Evolutionary conservation across 2,113 vertebrate species (phyloP).

Genomic region (Triplophysa siluroides): DNA sequence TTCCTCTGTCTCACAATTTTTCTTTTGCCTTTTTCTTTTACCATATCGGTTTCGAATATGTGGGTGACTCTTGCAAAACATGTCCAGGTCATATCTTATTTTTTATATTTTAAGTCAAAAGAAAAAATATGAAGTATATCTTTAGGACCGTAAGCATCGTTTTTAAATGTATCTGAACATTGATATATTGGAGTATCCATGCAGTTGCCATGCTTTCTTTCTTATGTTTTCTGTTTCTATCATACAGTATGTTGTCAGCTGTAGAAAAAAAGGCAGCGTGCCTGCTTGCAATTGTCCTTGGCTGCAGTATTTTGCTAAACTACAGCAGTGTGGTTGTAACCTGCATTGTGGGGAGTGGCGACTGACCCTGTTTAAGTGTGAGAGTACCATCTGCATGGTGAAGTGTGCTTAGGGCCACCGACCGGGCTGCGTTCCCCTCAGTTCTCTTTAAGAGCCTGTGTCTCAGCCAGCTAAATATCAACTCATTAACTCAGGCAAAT

Average conservation of each 20-base stretch:
- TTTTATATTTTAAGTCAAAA: no score
- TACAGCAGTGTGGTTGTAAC: constrained; percentile 21
- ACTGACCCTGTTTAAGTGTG: constrained; percentile 24
- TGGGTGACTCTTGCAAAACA: no score
- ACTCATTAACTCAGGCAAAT: constrained; percentile 52
- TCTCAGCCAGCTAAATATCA: constrained; percentile 46
- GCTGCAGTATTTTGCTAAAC: not conserved
- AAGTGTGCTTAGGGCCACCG: constrained; percentile 33
- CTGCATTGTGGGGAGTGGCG: constrained; percentile 1
- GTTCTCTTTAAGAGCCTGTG: constrained; percentile 26
- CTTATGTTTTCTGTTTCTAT: not conserved
- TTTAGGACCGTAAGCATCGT: no score
- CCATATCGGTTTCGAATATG: not conserved
- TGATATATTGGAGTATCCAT: no score
- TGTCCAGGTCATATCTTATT: no score
- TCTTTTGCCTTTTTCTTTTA: not conserved
- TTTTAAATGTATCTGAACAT: no score
- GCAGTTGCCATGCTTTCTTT: not conserved
- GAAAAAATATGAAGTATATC: no score
- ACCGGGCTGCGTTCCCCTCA: constrained; percentile 27
- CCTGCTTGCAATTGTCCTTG: not conserved
- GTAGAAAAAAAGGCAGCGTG: not conserved
- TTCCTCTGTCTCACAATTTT: not conserved
- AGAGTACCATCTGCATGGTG: constrained; percentile 46
- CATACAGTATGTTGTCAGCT: not conserved